A percentile compares a stretch with the other conserved stretches of the same genome.
These are phyloP conservation scores for Resseliella maxima DNA, from an alignment of 2,888 invertebrate genomes.

Conservation along the genomic window DNA sequence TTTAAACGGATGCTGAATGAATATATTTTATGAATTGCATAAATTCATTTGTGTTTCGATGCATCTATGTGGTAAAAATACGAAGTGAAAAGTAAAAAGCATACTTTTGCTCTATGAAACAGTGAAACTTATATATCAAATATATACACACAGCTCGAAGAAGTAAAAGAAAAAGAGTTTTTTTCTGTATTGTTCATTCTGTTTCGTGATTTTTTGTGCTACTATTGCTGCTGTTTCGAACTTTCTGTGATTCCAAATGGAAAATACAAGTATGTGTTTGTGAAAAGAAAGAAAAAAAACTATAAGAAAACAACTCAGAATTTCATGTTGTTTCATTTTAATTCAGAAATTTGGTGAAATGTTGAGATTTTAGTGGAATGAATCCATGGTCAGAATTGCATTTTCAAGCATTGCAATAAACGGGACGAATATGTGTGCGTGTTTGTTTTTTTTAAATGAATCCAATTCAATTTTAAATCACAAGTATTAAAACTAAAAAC, in stretches of 20 bases:
- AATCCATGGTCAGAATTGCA: background rate
- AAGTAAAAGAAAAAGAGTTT: background rate
- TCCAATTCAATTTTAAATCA: background rate
- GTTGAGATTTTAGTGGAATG: background rate
- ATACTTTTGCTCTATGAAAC: constrained; percentile 18
- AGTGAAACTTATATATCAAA: constrained; percentile 27
- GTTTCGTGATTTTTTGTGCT: background rate
- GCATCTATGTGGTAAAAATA: background rate
- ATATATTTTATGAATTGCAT: constrained; percentile 6
- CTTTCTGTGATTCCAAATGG: constrained; percentile 36
- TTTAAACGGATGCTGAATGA: background rate
- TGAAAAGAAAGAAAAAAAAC: background rate
- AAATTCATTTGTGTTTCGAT: background rate
- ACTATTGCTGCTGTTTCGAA: background rate
- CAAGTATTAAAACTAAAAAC: background rate
- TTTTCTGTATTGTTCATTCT: constrained; percentile 24
- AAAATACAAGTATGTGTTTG: background rate
- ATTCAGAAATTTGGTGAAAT: constrained; percentile 14
- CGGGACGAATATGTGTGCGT: background rate
- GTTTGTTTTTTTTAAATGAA: too few species aligned
- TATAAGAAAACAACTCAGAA: background rate
- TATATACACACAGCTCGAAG: constrained; percentile 11
- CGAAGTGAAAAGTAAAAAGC: background rate
- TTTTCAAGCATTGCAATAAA: background rate
- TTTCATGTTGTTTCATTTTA: background rate